Evolutionary conservation across 2,888 invertebrate species (phyloP), one percentile per base, ranked within the genome.

Genomic region (Sicus ferrugineus): DNA sequence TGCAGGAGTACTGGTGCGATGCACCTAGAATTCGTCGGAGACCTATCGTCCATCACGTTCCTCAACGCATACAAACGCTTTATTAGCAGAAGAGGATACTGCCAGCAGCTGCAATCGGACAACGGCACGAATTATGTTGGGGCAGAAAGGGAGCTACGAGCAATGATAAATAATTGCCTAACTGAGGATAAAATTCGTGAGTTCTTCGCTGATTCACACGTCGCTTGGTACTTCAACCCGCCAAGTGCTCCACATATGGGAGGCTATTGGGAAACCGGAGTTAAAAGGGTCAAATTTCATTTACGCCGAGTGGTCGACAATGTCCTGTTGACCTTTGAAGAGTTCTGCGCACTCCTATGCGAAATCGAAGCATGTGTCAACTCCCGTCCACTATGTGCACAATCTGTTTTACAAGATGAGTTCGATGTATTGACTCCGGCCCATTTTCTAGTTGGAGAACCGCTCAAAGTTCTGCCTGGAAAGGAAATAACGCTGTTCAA

Each of bases 11-110:
- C 50, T 1, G 65, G 65, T 54, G 68, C 63, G 2, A 69, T 69
- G 69, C 64, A 69, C 14, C 28, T 69, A 9, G 56, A 69, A 31
- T 64, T 69, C 3, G 68, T 34, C 9, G 42, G 63, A 5, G 58
- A 48, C 6, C 23, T 69, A 16, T 50, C 69, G 2, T 30, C 64
- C 3, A 23, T 38, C 31, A n/a, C 30, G 14, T 59, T 59, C 19
- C 21, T 59, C 4, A 59, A 59, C 38, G 59, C 59, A 7, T 59
- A n/a, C 59, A 59, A 59, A 59, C 23, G 59, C 5, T 59, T 59
- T 38, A 59, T 59, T 6, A 38, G 21, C 19, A 7, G 59, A 5
- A 28, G 59, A 59, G 59, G 59, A 31, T 38, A 34, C 34, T 59
- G 59, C 34, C 31, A 31, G 19, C 59, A 59, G 6, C 6, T 59